Conservation (phyloP, 30 jellyfish, hydroid and myxozoan species). For the Rhopilema esculentum region DNA sequence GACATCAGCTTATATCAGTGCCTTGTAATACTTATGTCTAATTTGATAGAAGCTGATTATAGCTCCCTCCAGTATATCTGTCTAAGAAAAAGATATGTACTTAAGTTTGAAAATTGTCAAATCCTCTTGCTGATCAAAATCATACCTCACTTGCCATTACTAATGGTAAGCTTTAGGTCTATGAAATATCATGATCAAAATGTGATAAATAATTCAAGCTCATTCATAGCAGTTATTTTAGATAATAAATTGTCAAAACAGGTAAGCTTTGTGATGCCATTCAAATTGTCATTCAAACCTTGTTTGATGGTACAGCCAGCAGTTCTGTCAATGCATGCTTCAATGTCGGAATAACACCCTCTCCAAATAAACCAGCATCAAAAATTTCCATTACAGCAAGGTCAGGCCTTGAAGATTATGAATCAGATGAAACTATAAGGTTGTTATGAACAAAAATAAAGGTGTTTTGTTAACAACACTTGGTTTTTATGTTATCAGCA, state of each 20-base stretch:
- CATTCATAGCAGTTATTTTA: neutral
- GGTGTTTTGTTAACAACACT: too few relatives aligned
- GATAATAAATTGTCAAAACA: neutral
- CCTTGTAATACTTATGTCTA: too few relatives aligned
- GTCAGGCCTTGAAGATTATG: conserved; percentile 40
- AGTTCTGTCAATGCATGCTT: conserved; percentile 77
- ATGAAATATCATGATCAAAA: too few relatives aligned
- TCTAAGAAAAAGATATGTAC: too few relatives aligned
- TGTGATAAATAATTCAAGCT: neutral
- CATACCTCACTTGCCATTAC: too few relatives aligned
- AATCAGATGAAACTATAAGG: neutral
- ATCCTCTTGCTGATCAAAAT: too few relatives aligned
- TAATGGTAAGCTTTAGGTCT: too few relatives aligned
- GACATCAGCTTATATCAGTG: too few relatives aligned
- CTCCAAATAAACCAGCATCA: conserved; percentile 95
- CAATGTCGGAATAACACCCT: conserved; percentile 86
- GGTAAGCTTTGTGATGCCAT: neutral
- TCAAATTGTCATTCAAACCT: neutral
- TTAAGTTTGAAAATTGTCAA: too few relatives aligned
- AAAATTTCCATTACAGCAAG: conserved; percentile 84
- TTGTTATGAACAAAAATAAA: neutral
- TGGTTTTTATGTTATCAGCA: too few relatives aligned
- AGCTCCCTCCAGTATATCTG: too few relatives aligned
- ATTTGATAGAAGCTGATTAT: too few relatives aligned
- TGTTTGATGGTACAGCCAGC: neutral